A percentile compares a stretch with the other conserved stretches of the same genome.
Conservation (phyloP, 2,797 vertebrate genomes). For the Odontamblyopus lacepedii region DNA sequence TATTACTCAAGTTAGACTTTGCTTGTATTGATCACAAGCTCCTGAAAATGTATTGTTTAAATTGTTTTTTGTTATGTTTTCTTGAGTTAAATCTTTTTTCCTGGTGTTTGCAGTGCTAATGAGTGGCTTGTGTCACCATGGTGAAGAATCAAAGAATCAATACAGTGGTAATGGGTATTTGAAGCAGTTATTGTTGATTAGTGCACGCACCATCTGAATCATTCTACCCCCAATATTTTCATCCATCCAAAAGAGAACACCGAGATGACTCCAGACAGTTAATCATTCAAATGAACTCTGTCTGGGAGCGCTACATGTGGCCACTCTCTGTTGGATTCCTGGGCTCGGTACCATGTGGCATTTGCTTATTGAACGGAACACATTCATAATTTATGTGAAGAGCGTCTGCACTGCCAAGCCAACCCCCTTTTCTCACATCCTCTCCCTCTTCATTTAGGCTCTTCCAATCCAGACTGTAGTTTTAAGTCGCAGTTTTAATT, state of each 20-base stretch:
- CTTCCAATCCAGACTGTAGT: neutral
- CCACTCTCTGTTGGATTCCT: constrained; percentile 54
- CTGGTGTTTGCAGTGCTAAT: no score
- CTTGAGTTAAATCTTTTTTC: no score
- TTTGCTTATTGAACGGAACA: constrained; percentile 70
- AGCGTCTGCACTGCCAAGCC: constrained; percentile 36
- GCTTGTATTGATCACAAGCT: no score
- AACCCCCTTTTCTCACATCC: neutral
- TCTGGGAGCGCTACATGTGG: constrained; percentile 5
- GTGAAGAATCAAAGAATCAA: no score
- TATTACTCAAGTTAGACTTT: no score
- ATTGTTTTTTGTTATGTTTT: no score
- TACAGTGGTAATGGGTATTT: neutral
- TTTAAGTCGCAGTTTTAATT: neutral
- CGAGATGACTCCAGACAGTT: constrained; percentile 13
- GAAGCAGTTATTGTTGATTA: neutral
- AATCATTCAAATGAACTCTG: constrained; percentile 14
- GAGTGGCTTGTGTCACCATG: no score
- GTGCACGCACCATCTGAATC: neutral
- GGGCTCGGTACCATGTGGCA: constrained; percentile 60
- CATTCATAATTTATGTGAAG: constrained; percentile 70
- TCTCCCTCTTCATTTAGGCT: constrained; percentile 4
- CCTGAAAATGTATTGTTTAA: no score
- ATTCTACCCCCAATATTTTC: neutral
- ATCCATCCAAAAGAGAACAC: neutral